phyloP scores from a whole-genome alignment of 1,140 invertebrate genomes.

The Calliopsis andreniformis region DNA sequence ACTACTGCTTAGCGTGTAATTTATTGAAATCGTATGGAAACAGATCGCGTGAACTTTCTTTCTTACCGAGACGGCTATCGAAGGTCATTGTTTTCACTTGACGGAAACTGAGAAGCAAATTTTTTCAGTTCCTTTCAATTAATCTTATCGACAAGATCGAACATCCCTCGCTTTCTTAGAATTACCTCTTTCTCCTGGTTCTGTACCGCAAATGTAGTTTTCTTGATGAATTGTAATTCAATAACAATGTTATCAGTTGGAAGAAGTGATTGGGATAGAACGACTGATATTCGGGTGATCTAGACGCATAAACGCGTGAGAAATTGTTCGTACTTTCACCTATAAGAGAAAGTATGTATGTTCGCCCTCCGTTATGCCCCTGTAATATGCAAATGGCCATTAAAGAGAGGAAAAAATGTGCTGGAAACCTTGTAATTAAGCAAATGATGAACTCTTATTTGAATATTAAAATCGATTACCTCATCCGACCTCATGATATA shows the following conservation, averaged over 20 bases:
- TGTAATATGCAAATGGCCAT: slow-evolving; percentile 44
- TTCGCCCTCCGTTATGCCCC: slow-evolving; percentile 54
- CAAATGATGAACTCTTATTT: background rate
- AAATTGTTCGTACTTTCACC: slow-evolving; percentile 70
- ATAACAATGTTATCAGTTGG: slow-evolving; percentile 28
- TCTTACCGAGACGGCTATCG: slow-evolving; percentile 31
- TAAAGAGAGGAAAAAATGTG: slow-evolving; percentile 14
- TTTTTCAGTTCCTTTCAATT: slow-evolving; percentile 27
- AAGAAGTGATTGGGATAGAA: slow-evolving; percentile 35
- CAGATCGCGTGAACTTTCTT: slow-evolving; percentile 61
- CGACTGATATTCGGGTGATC: slow-evolving; percentile 49
- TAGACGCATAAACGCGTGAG: slow-evolving; percentile 36
- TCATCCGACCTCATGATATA: background rate
- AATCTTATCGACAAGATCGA: slow-evolving; percentile 26
- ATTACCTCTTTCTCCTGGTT: background rate
- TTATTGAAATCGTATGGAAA: slow-evolving; percentile 65
- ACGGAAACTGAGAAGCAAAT: slow-evolving; percentile 29
- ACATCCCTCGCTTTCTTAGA: slow-evolving; percentile 32
- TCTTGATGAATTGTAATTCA: background rate
- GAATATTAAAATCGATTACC: background rate
- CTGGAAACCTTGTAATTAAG: slow-evolving; percentile 4
- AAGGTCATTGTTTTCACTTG: slow-evolving; percentile 66
- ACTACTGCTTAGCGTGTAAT: slow-evolving; percentile 64
- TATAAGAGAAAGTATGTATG: slow-evolving; percentile 59
- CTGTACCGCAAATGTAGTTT: background rate